phyloP scores from a whole-genome alignment of 2,888 invertebrate species.

The Pyrochroa serraticornis region DNA sequence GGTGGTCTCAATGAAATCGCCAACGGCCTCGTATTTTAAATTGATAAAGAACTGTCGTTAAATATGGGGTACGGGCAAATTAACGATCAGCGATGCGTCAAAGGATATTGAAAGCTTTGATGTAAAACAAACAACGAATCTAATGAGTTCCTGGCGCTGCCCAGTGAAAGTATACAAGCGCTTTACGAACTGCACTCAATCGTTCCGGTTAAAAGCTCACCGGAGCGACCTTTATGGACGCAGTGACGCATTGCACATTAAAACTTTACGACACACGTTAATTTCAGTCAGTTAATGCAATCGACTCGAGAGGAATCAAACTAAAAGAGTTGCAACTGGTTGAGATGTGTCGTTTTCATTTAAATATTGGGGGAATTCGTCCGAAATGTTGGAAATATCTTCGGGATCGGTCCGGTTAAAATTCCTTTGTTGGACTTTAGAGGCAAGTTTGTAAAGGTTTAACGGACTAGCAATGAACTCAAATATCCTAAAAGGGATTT shows the following conservation, averaged over 20 bases:
- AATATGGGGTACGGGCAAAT: constrained; percentile 15
- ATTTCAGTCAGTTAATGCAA: too few relatives aligned
- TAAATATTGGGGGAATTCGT: too few relatives aligned
- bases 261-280: constrained; percentile 1
- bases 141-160: constrained; percentile 28
- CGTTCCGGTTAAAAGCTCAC: constrained; percentile 17
- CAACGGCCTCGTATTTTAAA: constrained; percentile 14
- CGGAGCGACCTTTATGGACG: constrained; percentile 1
- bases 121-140: constrained; percentile 31
- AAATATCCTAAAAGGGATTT: constrained; percentile 17
- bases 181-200: constrained; percentile 26
- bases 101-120: constrained; percentile 29
- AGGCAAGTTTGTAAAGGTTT: constrained; percentile 1
- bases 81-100: constrained; percentile 20
- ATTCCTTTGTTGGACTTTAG: constrained; percentile 3
- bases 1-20: not conserved
- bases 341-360: too few relatives aligned
- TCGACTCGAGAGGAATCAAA: too few relatives aligned
- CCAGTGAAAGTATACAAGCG: constrained; percentile 18
- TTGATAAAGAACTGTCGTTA: constrained; percentile 21
- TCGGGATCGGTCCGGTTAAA: not conserved
- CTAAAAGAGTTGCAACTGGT: too few relatives aligned
- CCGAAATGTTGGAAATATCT: not conserved
- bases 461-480: constrained; percentile 2
- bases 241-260: too few relatives aligned